A percentile compares a stretch with the other conserved stretches of the same genome.
phyloP scores from a whole-genome alignment of 2,888 invertebrate species.

The Galerucella nymphaeae region DNA sequence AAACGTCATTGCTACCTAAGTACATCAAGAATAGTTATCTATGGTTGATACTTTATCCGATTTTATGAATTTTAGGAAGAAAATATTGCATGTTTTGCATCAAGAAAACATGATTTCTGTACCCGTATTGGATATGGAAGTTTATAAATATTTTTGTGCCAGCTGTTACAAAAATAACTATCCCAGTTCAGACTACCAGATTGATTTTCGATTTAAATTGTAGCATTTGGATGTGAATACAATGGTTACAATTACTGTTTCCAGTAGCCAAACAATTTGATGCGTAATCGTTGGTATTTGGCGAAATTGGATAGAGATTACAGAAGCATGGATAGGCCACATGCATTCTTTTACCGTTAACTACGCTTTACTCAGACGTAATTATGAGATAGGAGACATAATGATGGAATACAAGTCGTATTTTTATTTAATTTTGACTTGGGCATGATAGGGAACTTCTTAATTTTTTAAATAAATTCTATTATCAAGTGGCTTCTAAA shows the following conservation, averaged over 20 bases:
- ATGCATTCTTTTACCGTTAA: neutral
- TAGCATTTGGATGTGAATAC: constrained; percentile 22
- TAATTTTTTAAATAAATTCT: too few species aligned
- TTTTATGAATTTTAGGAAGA: neutral
- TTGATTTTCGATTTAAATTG: constrained; percentile 30
- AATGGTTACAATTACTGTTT: constrained; percentile 24
- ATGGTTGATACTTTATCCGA: neutral
- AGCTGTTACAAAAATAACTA: neutral
- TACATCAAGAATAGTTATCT: neutral
- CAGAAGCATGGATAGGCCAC: neutral
- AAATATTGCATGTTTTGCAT: neutral
- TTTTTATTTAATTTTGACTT: too few species aligned
- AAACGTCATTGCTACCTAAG: too few species aligned
- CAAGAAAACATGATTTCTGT: neutral
- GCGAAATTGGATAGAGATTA: neutral
- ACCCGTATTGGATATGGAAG: neutral
- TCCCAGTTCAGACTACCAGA: constrained; percentile 3
- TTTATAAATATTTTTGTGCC: neutral
- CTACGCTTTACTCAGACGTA: too few species aligned
- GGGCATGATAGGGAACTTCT: too few species aligned
- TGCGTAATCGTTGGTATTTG: neutral
- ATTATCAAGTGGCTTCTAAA: too few species aligned
- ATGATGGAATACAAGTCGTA: too few species aligned
- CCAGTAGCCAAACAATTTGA: constrained; percentile 23
- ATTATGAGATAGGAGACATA: too few species aligned